These are phyloP conservation scores for Vidua chalybeata DNA, from an alignment of 2,113 vertebrate species.

Conservation along the genomic window DNA sequence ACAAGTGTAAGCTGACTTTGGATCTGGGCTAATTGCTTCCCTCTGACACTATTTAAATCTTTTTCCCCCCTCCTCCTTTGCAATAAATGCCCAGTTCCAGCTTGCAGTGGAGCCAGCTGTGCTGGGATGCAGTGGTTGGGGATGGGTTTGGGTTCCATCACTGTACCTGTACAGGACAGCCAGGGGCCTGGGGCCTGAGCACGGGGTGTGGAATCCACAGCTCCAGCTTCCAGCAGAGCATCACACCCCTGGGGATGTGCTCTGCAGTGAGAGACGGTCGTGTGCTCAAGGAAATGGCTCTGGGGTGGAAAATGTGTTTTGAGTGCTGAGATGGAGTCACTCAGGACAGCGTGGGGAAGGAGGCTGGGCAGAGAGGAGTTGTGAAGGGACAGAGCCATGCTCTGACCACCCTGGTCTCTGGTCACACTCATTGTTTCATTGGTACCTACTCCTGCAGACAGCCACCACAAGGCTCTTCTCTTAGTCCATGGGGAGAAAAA, in stretches of 20 bases:
- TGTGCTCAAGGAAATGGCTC: no score
- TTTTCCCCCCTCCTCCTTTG: not conserved
- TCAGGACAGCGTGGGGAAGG: not conserved
- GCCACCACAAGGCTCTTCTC: not conserved
- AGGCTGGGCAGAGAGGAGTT: not conserved
- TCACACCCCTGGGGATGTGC: not conserved
- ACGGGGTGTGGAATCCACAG: fast-evolving
- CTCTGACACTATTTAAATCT: not conserved
- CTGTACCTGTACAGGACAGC: fast-evolving
- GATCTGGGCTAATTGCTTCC: not conserved
- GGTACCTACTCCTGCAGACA: not conserved
- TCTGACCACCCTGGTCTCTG: not conserved
- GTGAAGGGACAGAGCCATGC: not conserved
- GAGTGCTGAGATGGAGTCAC: not conserved
- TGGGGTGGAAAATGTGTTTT: not conserved
- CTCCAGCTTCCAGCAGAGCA: not conserved
- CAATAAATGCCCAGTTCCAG: not conserved
- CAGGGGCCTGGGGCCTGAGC: not conserved
- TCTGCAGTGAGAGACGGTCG: not conserved
- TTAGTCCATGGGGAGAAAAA: not conserved
- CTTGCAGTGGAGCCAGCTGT: not conserved
- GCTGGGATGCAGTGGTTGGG: not conserved
- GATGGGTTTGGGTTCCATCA: not conserved
- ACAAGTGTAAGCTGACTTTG: not conserved
- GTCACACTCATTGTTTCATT: not conserved